Evolutionary conservation across 1,140 invertebrate genomes (phyloP), one percentile per base, ranked within the genome.

Genomic region (Tetraneura akinire): DNA sequence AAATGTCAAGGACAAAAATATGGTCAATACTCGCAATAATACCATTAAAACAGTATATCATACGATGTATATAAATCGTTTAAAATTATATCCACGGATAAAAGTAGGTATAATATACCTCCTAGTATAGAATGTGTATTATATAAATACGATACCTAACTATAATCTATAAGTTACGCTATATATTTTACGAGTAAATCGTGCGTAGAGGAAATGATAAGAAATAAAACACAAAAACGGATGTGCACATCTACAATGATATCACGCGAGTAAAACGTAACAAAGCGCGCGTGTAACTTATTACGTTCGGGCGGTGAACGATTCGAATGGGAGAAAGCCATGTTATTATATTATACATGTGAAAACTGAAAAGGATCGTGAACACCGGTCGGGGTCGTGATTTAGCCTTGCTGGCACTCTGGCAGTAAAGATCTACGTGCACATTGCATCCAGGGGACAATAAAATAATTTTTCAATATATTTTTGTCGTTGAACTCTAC

Each of bases 241-340:
- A 71, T 32, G 16, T 49, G 16, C 32, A 45, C n/a, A 1, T 21
- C 37, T 11, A 71, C 8, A n/a, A 70, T 49, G 49, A 71, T 29
- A 29, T 51, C 68, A 71, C 45, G 45, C 68, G 3, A 71, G 16
- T 26, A 78, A 26, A 45, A 16, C 21, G 32, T 62, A 78, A 78
- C 37, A 60, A 62, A 78, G 53, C 21, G 55, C 26, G 9, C 26
- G 9, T n/a, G 10, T 74, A 55, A 74, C 26, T 74, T 74, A 53
- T 53, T 62, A 47, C 32, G 5, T 45, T 78, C n/a, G 37, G 37
- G 4, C 10, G 66, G 21, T 16, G 23, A 78, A 60, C 6, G 55
- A 60, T 78, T 78, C 45, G 42, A 47, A 78, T 45, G 32, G 16
- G 74, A 78, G 55, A 60, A 60, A 78, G 37, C 45, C 47, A n/a